Percentiles rank a stretch among this genome's conserved stretches.
Evolutionary conservation across 1,140 invertebrate species (phyloP).

Genomic region (Aphis craccivora): DNA sequence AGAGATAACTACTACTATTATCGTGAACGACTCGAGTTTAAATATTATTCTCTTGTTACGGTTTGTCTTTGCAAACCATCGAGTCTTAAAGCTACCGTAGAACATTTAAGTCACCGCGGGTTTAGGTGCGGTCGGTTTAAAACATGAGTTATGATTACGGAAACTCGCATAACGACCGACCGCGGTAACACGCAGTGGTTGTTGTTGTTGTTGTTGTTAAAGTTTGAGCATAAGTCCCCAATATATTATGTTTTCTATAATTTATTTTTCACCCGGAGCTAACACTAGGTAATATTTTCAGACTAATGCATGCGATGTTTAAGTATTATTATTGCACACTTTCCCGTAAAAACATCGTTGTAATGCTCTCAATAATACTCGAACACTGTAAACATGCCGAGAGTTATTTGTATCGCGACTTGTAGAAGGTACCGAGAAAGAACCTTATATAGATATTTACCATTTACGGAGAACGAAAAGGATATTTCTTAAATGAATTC

Average conservation of each 20-base stretch:
- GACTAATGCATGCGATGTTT: not conserved
- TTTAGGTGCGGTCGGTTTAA: conserved; percentile 1
- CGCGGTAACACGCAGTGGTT: not conserved
- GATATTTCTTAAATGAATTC: not conserved
- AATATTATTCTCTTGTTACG: conserved; percentile 10
- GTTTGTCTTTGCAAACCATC: not conserved
- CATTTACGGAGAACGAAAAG: not conserved
- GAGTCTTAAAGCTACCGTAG: not conserved
- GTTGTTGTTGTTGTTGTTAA: conserved; percentile 5
- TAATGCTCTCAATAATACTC: no score
- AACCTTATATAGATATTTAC: not conserved
- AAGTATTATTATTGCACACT: not conserved
- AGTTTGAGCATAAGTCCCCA: not conserved
- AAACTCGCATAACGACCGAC: not conserved
- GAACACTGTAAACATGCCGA: not conserved
- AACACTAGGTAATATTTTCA: not conserved
- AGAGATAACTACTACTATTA: not conserved
- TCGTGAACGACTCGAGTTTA: not conserved
- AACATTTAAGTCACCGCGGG: conserved; percentile 18
- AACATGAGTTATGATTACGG: conserved; percentile 1
- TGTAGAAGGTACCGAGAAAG: not conserved
- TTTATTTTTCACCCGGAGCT: not conserved
- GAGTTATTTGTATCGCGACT: not conserved
- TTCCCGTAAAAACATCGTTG: not conserved
- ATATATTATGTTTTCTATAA: conserved; percentile 19